A percentile compares a stretch with the other conserved stretches of the same genome.
Evolutionary conservation across 2,888 invertebrate genomes (phyloP).

Genomic region (Argyresthia albistria): DNA sequence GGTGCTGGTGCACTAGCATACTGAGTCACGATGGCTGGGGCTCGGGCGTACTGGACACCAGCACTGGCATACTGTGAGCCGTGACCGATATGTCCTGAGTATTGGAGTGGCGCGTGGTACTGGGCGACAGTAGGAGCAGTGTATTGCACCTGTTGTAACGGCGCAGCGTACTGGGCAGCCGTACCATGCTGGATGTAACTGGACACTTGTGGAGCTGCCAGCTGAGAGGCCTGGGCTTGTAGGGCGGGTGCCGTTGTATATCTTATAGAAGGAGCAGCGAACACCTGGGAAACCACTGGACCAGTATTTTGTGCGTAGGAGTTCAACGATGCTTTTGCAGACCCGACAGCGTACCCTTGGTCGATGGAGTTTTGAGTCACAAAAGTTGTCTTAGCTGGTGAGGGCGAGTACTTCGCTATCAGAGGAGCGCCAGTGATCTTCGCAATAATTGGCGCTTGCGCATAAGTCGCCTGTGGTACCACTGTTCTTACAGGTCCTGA

Average conservation of each 20-base stretch:
- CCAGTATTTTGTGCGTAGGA: constrained; percentile 45
- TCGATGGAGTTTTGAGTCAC: constrained; percentile 44
- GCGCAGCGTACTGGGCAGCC: constrained; percentile 22
- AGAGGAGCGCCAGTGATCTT: constrained; percentile 63
- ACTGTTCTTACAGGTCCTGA: constrained; percentile 35
- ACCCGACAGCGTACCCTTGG: constrained; percentile 33
- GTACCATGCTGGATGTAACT: background rate
- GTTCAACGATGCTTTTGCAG: constrained; percentile 56
- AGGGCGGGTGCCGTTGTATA: constrained; percentile 46
- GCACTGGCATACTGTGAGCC: no score
- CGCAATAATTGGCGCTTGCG: constrained; percentile 65
- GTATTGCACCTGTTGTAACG: constrained; percentile 29
- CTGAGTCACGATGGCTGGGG: background rate
- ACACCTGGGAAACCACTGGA: constrained; percentile 63
- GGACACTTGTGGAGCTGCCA: background rate
- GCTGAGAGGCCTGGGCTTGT: constrained; percentile 25
- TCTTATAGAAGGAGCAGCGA: constrained; percentile 40
- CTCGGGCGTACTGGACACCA: background rate
- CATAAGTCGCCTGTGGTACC: constrained; percentile 54
- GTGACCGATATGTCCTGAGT: no score
- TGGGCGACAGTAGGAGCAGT: constrained; percentile 37
- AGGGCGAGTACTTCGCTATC: constrained; percentile 41
- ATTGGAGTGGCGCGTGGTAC: constrained; percentile 25
- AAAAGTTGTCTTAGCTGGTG: constrained; percentile 42
- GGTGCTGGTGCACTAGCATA: constrained; percentile 12